Base-by-base conservation (phyloP, 2,113 vertebrate species). In the Agelaius phoeniceus region DNA sequence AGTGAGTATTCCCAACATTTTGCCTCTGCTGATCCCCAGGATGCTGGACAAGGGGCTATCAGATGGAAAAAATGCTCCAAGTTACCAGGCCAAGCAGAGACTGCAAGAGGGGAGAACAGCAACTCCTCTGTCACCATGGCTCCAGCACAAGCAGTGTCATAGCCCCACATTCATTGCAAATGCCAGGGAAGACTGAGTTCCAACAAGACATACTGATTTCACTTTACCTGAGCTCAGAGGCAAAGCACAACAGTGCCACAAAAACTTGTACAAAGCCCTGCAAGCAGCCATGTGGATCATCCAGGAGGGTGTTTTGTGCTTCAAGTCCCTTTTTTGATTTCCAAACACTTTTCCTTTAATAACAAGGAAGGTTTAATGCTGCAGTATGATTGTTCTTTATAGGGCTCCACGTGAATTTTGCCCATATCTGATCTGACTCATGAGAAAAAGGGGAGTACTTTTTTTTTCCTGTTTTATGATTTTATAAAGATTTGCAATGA, bases 1-100 rank as follows among this genome's bases (percentile, higher is more conserved):
- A 1, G 5, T 3, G 3, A 54, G 10, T 7, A 3, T 1, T 2
- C 30, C 30, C 31, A n/a, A 4, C 1, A 0, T 4, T 11, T 3
- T 24, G 35, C 30, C 21, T 67, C 35, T 68, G 48, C 33, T n/a
- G 10, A 35, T 46, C 21, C 18, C 15, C 48, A 41, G 33, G 9
- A 16, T 48, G n/a, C 15, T 41, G 55, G 22, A 26, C 13, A 43
- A 76, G 44, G 16, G 16, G 10, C 21, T 59, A 4, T 44, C n/a
- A 28, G 46, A 12, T 31, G 6, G 14, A 58, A 13, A 57, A 85
- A 51, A 33, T 39, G 7, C 9, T 49, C 66, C 28, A 66, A 66
- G 55, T 13, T 2, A 2, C 15, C 18, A 65, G 41, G 41, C 3
- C 2, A 20, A 68, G 31, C 37, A 67, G 23, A 54, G 23, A 15